Percentiles rank a stretch among this genome's conserved stretches.
Evolutionary conservation across 2,888 invertebrate species (phyloP).

Genomic region (Mayetiola destructor): DNA sequence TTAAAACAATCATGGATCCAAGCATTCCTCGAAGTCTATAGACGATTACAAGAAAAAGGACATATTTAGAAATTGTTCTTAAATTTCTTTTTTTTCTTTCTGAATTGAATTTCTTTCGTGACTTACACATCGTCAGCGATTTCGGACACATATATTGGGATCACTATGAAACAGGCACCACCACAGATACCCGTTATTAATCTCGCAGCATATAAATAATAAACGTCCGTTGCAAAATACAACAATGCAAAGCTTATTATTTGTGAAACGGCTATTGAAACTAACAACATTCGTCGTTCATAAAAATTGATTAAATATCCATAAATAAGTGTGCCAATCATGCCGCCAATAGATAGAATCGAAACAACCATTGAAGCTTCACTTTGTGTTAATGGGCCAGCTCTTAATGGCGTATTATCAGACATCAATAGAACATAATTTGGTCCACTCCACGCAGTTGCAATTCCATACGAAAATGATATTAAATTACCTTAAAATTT

Average conservation of each 20-base stretch:
- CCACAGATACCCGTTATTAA: conserved; percentile 28
- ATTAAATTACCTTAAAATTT: neutral
- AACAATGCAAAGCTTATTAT: conserved; percentile 13
- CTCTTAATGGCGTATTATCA: conserved; percentile 24
- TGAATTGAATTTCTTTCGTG: neutral
- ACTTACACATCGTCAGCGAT: conserved; percentile 29
- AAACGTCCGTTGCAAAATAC: neutral
- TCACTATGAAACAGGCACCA: conserved; percentile 27
- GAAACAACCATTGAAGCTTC: conserved; percentile 16
- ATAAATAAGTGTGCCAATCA: conserved; percentile 15
- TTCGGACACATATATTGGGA: conserved; percentile 32
- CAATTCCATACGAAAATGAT: neutral
- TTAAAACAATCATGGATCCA: neutral
- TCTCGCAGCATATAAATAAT: conserved; percentile 27
- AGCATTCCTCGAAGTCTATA: conserved; percentile 18
- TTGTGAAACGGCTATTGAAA: conserved; percentile 15
- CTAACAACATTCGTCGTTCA: conserved; percentile 15
- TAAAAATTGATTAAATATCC: conserved; percentile 16
- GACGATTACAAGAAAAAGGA: neutral
- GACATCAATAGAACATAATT: conserved; percentile 28
- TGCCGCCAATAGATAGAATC: conserved; percentile 16
- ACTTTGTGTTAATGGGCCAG: conserved; percentile 25
- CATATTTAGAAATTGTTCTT: neutral
- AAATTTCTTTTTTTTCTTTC: neutral
- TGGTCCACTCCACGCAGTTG: conserved; percentile 30